phyloP scores from a whole-genome alignment of 2,113 vertebrate genomes.

The Emberiza fucata region DNA sequence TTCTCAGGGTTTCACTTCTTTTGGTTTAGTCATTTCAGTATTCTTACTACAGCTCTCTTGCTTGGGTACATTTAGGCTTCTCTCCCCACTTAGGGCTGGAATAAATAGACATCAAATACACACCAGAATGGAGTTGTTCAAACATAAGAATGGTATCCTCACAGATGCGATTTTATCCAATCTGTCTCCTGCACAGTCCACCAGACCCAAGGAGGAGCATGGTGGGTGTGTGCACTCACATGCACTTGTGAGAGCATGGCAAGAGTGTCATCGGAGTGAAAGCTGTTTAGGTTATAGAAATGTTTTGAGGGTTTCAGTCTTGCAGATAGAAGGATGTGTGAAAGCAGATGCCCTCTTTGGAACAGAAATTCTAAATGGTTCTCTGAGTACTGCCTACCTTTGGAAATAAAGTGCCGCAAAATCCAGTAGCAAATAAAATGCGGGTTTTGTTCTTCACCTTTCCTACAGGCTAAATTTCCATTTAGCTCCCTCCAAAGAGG shows the following conservation, averaged over 20 bases:
- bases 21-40: background rate
- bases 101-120: background rate
- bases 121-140: background rate
- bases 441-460: background rate
- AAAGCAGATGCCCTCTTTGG: background rate
- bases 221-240: background rate
- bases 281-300: background rate
- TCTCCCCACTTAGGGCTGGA: background rate
- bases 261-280: background rate
- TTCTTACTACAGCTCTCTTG: background rate
- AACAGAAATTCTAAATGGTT: background rate
- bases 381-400: background rate
- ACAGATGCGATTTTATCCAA: background rate
- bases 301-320: background rate
- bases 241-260: background rate
- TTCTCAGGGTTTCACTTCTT: background rate
- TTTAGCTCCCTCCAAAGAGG: background rate
- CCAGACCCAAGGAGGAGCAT: background rate
- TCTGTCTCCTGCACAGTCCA: background rate
- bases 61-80: background rate
- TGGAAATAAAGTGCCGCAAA: background rate
- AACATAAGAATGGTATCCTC: background rate
- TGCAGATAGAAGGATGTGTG: background rate
- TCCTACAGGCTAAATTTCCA: background rate
- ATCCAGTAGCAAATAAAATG: background rate